Base-by-base conservation (phyloP, 2,797 vertebrate species). In the Triplophysa bombifrons region DNA sequence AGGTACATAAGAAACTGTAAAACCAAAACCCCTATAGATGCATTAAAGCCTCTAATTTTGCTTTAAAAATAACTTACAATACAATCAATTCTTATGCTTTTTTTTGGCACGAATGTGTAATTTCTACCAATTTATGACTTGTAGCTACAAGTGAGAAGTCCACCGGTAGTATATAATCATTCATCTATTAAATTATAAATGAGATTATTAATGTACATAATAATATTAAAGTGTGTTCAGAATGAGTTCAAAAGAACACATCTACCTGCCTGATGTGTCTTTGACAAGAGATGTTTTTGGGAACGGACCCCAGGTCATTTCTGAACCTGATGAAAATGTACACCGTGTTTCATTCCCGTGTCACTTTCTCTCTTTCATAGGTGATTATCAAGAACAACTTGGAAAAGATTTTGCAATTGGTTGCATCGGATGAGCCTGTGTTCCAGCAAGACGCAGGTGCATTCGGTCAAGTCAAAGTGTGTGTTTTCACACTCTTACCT, bases 401-500 rank as follows among this genome's bases (percentile, higher is more conserved):
- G 9, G 44, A 25, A 50, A 50, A 78, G 27, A 78, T 53, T 61
- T 63, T 1, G 4, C 50, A 20, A 55, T 65, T 44, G 44, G 12
- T 17, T 20, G 60, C 9, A 4, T 76, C 51, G 55, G 63, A 55
- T 22, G 5, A 53, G 27, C 68, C 41, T 61, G 58, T 14, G 25
- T 56, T 78, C 38, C 8, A 11, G 34, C 30, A 46, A 53, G 76
- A 65, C 10, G 9, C 20, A 17, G 68, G 48, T 78, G 48, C 34
- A 16, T 55, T 65, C 17, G 34, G 48, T 72, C 77, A 72, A 30
- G 44, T 82, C 77, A 78, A 78, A 76, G 69, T 75, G 58, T 22
- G 38, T 74, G 74, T 78, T 85, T 82, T 79, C 48, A 72, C 69
- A 41, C 68, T 78, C 46, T 25, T 58, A 48, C 48, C 58, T n/a